phyloP scores from a whole-genome alignment of 2,797 vertebrate species.

The Gymnopithys bicolor region DNA sequence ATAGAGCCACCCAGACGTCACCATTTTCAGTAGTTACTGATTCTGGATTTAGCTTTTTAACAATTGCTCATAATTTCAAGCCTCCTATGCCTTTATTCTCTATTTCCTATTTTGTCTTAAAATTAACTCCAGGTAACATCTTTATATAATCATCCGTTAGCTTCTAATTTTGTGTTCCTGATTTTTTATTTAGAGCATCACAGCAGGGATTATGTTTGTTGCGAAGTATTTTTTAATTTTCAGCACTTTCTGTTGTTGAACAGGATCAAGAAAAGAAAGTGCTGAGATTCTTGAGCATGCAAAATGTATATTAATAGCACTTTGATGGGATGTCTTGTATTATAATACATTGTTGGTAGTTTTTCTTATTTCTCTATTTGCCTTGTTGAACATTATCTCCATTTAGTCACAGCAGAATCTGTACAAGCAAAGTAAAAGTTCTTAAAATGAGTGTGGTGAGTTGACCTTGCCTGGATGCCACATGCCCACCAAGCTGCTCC shows the following conservation, averaged over 20 bases:
- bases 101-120: background rate
- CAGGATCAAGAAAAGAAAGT: background rate
- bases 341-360: background rate
- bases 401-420: background rate
- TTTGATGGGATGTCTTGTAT: background rate
- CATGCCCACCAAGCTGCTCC: background rate
- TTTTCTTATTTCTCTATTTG: background rate
- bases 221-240: background rate
- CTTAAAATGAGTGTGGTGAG: background rate
- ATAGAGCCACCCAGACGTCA: background rate
- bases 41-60: background rate
- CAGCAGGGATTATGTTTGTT: background rate
- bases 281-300: background rate
- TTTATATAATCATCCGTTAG: background rate
- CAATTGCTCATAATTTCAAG: background rate
- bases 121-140: background rate
- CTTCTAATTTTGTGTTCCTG: background rate
- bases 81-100: background rate
- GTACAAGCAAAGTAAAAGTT: background rate
- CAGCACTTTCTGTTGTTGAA: background rate
- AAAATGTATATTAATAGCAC: background rate
- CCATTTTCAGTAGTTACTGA: background rate
- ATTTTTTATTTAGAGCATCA: constrained; percentile 2
- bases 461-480: background rate
- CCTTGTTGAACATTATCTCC: background rate